phyloP scores from a whole-genome alignment of 1,140 invertebrate genomes.

The Ctenoplectra terminalis region DNA sequence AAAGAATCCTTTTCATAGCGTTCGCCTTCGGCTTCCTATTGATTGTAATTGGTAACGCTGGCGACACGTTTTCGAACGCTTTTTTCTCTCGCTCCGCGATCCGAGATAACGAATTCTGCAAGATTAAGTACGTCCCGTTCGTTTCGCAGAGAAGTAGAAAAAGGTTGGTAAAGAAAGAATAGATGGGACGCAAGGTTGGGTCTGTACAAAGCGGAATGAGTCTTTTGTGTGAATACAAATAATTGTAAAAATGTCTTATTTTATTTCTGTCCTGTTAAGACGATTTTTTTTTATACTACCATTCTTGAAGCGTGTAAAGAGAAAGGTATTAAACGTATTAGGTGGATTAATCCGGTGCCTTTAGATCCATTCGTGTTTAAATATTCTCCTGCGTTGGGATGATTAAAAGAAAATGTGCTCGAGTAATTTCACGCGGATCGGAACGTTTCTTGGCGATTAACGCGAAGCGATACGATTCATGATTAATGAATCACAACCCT shows the following conservation, averaged over 20 bases:
- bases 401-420: no score
- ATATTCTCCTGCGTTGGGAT: no score
- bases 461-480: no score
- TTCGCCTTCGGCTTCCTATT: background rate
- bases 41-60: slow-evolving; percentile 20
- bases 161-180: background rate
- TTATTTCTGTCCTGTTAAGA: background rate
- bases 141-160: background rate
- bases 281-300: background rate
- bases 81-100: background rate
- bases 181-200: background rate
- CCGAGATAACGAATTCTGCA: background rate
- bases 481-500: no score
- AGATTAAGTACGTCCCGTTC: slow-evolving; percentile 10
- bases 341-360: no score
- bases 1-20: slow-evolving; percentile 10
- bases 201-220: background rate
- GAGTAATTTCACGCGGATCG: no score
- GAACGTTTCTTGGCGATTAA: no score
- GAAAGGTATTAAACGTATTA: no score
- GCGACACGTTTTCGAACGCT: background rate
- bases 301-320: background rate
- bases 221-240: background rate
- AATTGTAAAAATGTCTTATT: background rate
- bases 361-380: no score